Evolutionary conservation across 2,888 invertebrate species (phyloP), one percentile per base, ranked within the genome.

Genomic region (Panopea generosa): DNA sequence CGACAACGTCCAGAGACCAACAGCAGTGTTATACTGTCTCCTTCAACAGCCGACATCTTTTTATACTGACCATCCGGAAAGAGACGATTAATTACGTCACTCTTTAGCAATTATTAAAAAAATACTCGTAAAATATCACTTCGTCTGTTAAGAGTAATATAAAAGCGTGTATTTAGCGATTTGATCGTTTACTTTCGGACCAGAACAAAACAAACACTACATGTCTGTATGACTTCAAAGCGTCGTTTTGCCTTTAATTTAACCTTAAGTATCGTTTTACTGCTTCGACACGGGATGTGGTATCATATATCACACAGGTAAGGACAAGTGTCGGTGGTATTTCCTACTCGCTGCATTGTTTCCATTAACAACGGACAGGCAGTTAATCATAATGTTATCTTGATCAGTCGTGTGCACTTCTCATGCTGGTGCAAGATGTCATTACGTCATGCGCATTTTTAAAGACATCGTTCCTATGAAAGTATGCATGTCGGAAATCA

Each of bases 241-340:
- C 40, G 59, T 14, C 11, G 43, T 2, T n/a, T 20, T 11, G 45
- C 22, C 43, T 52, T 59, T 59, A 59, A 59, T 40, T 43, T 59
- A 59, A 43, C 22, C 26, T 43, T 43, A 14, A 24, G 6, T 22
- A 43, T 59, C 43, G 40, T 43, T 59, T 24, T 11, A 43, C n/a
- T 16, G 26, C 18, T 16, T 18, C 26, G 59, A 59, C 43, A 43
- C 22, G n/a, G 24, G 59, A 43, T 43, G 43, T 59, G 43, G 59
- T 38, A 38, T n/a, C 14, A 24, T 24, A 59, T 43, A 43, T 24
- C n/a, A 33, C n/a, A 27, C 18, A 56, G 16, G 9, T 9, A 20
- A 20, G 16, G 14, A 38, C 38, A 38, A 38, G 38, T 11, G 33
- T 33, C 11, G 4, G 33, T 11, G 16, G 53, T 53, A 27, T 27